Conservation (phyloP, 2,888 invertebrate genomes). For the Arrhopalites spinosus region DNA sequence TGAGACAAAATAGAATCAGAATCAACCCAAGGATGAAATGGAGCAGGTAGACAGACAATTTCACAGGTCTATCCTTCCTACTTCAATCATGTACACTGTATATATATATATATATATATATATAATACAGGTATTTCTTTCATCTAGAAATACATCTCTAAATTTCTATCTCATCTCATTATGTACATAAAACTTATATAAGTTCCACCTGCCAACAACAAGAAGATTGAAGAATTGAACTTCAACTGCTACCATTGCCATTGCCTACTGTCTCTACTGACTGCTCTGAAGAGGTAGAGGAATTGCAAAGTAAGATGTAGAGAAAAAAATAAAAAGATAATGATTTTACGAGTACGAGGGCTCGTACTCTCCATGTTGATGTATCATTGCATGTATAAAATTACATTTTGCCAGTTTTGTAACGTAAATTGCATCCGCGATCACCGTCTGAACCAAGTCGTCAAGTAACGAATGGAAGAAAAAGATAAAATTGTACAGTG, state of each 20-base stretch:
- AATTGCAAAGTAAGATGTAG: not conserved
- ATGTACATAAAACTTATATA: no score
- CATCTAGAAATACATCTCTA: no score
- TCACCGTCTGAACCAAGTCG: no score
- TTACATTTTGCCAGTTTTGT: constrained; percentile 10
- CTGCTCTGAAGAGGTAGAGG: not conserved
- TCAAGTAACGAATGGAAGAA: not conserved
- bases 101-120: not conserved
- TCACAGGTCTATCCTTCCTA: not conserved
- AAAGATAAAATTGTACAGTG: not conserved
- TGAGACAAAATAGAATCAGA: not conserved
- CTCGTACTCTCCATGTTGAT: not conserved
- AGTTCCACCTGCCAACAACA: no score
- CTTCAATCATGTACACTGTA: not conserved
- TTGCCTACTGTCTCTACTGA: not conserved
- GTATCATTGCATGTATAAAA: not conserved
- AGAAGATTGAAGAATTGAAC: no score
- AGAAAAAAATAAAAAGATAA: not conserved
- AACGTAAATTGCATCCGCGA: constrained; percentile 1
- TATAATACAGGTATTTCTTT: no score
- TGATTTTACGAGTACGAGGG: not conserved
- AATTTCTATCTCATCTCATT: no score
- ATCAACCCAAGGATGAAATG: constrained; percentile 16
- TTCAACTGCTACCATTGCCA: not conserved
- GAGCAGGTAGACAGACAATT: constrained; percentile 26